Percentiles rank a stretch among this genome's conserved stretches.
Conservation (phyloP, 30 jellyfish, hydroid and myxozoan genomes). For the Aurelia aurita complex sp. Pacific region DNA sequence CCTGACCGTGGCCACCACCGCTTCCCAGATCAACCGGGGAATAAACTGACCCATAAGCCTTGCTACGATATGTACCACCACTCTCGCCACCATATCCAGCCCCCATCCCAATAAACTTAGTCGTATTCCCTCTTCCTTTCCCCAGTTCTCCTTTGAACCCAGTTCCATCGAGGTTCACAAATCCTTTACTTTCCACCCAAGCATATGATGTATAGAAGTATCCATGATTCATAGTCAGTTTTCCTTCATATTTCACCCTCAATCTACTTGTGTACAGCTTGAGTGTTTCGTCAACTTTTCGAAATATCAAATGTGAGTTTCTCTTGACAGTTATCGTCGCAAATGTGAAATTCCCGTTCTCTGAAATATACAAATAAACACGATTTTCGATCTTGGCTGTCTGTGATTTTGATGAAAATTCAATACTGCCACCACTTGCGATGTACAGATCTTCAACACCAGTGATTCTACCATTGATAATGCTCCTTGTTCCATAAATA, state of each 20-base stretch:
- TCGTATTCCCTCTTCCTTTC: conserved; percentile 44
- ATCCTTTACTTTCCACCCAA: conserved; percentile 48
- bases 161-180: conserved; percentile 45
- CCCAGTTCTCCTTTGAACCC: conserved; percentile 52
- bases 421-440: conserved; percentile 63
- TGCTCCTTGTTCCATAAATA: conserved; percentile 58
- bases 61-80: conserved; percentile 54
- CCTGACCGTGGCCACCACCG: conserved; percentile 75
- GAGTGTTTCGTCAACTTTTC: conserved; percentile 42
- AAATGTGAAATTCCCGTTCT: conserved; percentile 57
- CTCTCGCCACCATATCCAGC: conserved; percentile 77
- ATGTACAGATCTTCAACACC: conserved; percentile 52
- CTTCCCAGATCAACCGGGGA: conserved; percentile 58
- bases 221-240: conserved; percentile 63
- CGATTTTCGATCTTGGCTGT: conserved; percentile 70
- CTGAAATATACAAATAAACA: conserved; percentile 49
- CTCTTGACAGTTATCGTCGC: conserved; percentile 42
- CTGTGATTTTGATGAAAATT: conserved; percentile 57
- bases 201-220: conserved; percentile 47
- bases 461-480: conserved; percentile 53
- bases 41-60: conserved; percentile 65
- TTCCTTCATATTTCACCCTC: conserved; percentile 55
- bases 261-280: conserved; percentile 29
- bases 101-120: conserved; percentile 47
- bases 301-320: conserved; percentile 43